Evolutionary conservation across 2,797 vertebrate species (phyloP), one percentile per base, ranked within the genome.

Genomic region (Sebastes glaucus): DNA sequence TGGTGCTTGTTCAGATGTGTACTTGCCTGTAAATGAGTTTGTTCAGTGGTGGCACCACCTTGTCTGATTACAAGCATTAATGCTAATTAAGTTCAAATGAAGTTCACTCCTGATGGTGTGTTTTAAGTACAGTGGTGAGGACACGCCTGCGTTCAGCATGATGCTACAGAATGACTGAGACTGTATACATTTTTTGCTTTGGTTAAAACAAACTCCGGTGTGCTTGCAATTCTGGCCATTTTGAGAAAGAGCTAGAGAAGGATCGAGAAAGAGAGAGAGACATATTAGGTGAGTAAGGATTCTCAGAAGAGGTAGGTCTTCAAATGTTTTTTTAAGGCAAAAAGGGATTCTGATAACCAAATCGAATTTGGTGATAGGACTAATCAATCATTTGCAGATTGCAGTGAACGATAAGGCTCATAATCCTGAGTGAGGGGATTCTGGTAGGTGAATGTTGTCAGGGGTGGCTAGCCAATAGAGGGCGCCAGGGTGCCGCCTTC

Each of bases 1-100:
- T 18, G 52, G 57, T 77, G 76, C 65, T 77, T 61, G 35, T 82
- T 86, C 56, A 86, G 80, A 81, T 76, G 67, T 79, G 75, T 66
- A 74, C 61, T 59, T 55, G 10, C 65, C 77, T 86, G 59, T 80
- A 71, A 89, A 90, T 89, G 57, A 83, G 85, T 84, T 84, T 89
- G 80, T 80, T 82, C 76, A 80, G 60, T 63, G 32, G 70, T 84
- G 77, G 72, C 81, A 83, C 49, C 70, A 86, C 81, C 83, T 88
- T 81, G 66, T 84, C 77, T 86, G 82, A 86, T 83, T 89, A 73
- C 62, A 56, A 69, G 71, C 20, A 9, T 79, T 85, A 73, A 83
- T 63, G 79, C 69, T 81, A 84, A 90, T 87, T 81, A 86, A 79
- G 81, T 83, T 84, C 77, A 81, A 86, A 84, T 71, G 46, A 68